Evolutionary conservation across 2,888 invertebrate genomes (phyloP).

Genomic region (Zootermopsis nevadensis): DNA sequence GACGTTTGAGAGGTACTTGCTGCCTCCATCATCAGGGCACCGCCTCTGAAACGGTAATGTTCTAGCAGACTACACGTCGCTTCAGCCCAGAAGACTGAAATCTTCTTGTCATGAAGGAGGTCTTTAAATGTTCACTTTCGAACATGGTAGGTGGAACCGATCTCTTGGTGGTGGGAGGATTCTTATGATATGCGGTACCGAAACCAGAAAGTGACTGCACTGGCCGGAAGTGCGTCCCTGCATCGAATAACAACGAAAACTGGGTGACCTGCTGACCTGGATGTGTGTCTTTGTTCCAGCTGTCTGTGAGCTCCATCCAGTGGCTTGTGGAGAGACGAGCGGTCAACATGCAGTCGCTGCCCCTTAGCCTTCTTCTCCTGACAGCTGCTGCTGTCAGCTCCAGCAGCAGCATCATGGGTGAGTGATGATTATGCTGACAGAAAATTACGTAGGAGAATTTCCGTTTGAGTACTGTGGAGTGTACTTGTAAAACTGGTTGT

Average conservation of each 20-base stretch:
- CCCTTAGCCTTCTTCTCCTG: not conserved
- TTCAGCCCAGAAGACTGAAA: too few relatives aligned
- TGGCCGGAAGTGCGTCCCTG: not conserved
- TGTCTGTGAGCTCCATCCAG: not conserved
- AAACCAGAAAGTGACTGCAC: slow-evolving; percentile 8
- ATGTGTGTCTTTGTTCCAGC: slow-evolving; percentile 13
- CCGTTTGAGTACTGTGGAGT: too few relatives aligned
- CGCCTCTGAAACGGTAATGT: too few relatives aligned
- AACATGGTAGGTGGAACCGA: not conserved
- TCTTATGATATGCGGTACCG: not conserved
- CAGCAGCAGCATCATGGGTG: not conserved
- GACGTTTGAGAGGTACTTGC: too few relatives aligned
- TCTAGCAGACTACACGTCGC: too few relatives aligned
- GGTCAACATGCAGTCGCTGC: slow-evolving; percentile 2
- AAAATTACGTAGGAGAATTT: too few relatives aligned
- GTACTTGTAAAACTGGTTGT: too few relatives aligned
- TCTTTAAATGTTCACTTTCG: not conserved
- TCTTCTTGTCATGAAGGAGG: too few relatives aligned
- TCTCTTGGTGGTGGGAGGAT: not conserved
- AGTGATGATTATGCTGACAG: too few relatives aligned
- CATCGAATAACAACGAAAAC: slow-evolving; percentile 27
- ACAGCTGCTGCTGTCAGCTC: not conserved
- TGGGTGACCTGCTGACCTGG: slow-evolving; percentile 49
- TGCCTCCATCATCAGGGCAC: too few relatives aligned
- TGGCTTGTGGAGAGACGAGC: not conserved